Evolutionary conservation across 2,888 invertebrate species (phyloP).

Genomic region (Eupeodes latifasciatus): DNA sequence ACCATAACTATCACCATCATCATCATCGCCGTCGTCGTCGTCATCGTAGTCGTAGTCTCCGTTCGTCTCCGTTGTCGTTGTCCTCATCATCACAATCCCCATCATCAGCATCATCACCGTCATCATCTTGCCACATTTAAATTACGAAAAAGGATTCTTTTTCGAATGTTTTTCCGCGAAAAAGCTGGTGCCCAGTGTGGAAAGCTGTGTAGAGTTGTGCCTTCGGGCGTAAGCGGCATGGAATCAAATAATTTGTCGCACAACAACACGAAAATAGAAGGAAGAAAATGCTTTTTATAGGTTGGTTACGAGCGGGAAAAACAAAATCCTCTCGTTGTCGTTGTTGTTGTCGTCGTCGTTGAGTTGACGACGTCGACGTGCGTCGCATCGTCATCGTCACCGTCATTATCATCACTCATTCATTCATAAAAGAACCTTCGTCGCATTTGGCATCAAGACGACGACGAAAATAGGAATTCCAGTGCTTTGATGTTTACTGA

Average conservation of each 20-base stretch:
- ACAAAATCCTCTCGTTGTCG: conserved; percentile 33
- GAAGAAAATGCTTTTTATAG: conserved; percentile 18
- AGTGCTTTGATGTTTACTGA: conserved; percentile 66
- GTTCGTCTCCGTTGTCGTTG: conserved; percentile 15
- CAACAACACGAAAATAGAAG: conserved; percentile 5
- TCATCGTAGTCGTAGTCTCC: too few relatives aligned
- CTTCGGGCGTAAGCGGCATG: conserved; percentile 22
- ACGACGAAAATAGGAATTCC: conserved; percentile 56
- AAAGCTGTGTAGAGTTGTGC: conserved; percentile 32
- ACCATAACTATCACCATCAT: not conserved
- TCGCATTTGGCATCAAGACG: conserved; percentile 59
- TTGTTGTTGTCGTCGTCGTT: not conserved
- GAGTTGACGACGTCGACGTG: not conserved
- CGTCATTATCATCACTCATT: conserved; percentile 58
- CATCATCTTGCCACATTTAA: conserved; percentile 48
- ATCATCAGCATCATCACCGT: conserved; percentile 30
- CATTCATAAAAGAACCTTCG: conserved; percentile 53
- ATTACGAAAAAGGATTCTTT: conserved; percentile 56
- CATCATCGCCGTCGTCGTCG: conserved; percentile 19
- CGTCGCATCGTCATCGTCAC: conserved; percentile 17
- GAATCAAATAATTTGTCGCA: conserved; percentile 48
- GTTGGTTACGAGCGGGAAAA: conserved; percentile 26
- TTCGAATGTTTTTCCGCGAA: conserved; percentile 36
- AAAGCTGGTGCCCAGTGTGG: conserved; percentile 44
- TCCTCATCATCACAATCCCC: conserved; percentile 26